Evolutionary conservation across 2,888 invertebrate genomes (phyloP), one percentile per base, ranked within the genome.

Genomic region (Drosophila lacicola): DNA sequence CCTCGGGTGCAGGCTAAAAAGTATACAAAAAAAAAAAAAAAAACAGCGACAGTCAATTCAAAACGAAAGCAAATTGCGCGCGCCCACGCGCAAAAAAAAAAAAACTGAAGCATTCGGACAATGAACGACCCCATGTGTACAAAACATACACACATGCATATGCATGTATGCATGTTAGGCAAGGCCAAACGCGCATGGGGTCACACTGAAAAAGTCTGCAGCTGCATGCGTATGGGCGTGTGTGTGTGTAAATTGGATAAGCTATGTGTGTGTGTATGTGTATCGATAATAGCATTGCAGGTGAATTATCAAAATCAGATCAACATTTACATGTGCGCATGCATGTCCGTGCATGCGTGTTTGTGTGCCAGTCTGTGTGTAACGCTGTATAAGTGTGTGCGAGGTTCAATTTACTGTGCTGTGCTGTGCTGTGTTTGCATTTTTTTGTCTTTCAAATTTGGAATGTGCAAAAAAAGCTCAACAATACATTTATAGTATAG

Each of bases 141-240:
- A 14, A 13, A 6, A 37, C 14, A n/a, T 21, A n/a, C 5, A 21
- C 44, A 49, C 9, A 45, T 36, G 13, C 29, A 14, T 9, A 41
- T n/a, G n/a, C 6, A 44, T 39, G 11, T 19, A 4, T 41, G 4
- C 5, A 17, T 29, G 44, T 62, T 58, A 64, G 55, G 49, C 66
- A 73, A 76, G 78, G 72, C 68, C 72, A 69, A 62, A 47, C 51
- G 74, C 64, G 60, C 78, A 74, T 61, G 76, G 67, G 80, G 80
- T 80, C 79, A 80, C 51, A 41, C 41, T 29, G 29, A 42, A 76
- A 72, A 53, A 14, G 41, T 44, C 39, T 73, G 62, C 61, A 60
- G 21, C 21, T 44, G 11, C 19, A 34, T 21, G 10, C 6, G 1
- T 45, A 36, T 45, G 53, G 45, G 44, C 44, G 37, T 63, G 17